Evolutionary conservation across 1,140 invertebrate genomes (phyloP).

Genomic region (Pseudomyrmex dendroicus): DNA sequence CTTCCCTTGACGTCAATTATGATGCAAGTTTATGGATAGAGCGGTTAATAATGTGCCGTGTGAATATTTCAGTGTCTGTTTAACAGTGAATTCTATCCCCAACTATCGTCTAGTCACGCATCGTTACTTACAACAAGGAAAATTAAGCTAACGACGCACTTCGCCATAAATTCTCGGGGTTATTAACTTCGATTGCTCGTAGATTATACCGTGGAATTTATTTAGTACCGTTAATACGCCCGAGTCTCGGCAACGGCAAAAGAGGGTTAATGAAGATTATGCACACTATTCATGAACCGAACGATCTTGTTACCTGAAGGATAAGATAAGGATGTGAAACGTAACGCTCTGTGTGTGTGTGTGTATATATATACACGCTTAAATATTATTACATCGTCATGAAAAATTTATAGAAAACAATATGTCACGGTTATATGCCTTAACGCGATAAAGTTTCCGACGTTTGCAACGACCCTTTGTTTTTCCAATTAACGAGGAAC

Average conservation of each 20-base stretch:
- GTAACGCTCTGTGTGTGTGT: background rate
- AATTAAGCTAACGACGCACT: slow-evolving; percentile 69
- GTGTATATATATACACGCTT: background rate
- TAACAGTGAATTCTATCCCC: slow-evolving; percentile 47
- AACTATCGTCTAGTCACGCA: slow-evolving; percentile 66
- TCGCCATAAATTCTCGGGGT: slow-evolving; percentile 68
- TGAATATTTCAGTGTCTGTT: slow-evolving; percentile 56
- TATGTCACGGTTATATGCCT: background rate
- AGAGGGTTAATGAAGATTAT: slow-evolving; percentile 55
- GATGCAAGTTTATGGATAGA: slow-evolving; percentile 20
- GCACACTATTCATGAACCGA: slow-evolving; percentile 40
- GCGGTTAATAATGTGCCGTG: slow-evolving; percentile 2
- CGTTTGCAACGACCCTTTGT: background rate
- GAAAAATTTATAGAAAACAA: slow-evolving; percentile 5
- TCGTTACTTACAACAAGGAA: slow-evolving; percentile 70
- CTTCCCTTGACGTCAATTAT: slow-evolving; percentile 13
- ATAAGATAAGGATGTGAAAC: slow-evolving; percentile 44
- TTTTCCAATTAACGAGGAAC: background rate
- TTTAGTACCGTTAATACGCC: slow-evolving; percentile 67
- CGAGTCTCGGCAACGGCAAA: slow-evolving; percentile 43
- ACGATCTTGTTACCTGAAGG: slow-evolving; percentile 19
- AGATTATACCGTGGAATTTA: slow-evolving; percentile 68
- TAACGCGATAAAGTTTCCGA: background rate
- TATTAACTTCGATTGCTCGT: slow-evolving; percentile 68
- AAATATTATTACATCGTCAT: background rate